These are phyloP conservation scores for Dromiciops gliroides DNA, from an alignment of 2,113 vertebrate genomes.

Conservation along the genomic window DNA sequence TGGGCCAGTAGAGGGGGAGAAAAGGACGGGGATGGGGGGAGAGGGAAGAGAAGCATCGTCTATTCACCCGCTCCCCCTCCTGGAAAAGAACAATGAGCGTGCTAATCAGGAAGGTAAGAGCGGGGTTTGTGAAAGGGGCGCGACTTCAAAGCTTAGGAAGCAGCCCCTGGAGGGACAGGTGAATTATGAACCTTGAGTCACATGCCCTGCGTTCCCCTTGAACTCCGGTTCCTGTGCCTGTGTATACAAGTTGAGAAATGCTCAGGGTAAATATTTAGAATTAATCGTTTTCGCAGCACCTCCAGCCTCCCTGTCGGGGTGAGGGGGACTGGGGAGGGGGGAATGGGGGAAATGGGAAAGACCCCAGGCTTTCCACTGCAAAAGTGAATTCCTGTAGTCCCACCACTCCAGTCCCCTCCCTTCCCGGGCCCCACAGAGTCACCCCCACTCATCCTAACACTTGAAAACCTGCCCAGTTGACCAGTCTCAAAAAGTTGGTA, in stretches of 20 bases:
- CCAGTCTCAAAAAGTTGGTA: neutral
- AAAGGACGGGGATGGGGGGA: neutral
- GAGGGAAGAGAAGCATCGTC: neutral
- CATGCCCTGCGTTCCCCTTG: conserved; percentile 73
- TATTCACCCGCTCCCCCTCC: conserved; percentile 19
- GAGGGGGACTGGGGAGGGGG: neutral
- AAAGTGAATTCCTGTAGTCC: neutral
- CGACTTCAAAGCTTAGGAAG: conserved; percentile 83
- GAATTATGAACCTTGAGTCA: conserved; percentile 84
- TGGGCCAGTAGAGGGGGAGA: neutral
- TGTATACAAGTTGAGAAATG: conserved; percentile 79
- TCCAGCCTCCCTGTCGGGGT: neutral
- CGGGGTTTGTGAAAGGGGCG: conserved; percentile 73
- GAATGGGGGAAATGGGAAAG: neutral
- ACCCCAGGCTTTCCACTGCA: neutral
- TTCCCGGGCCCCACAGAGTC: neutral
- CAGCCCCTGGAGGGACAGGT: conserved; percentile 82
- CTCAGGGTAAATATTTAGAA: conserved; percentile 76
- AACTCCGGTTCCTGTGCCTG: conserved; percentile 82
- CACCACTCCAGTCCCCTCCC: neutral
- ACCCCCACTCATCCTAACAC: accelerated
- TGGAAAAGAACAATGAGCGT: conserved; percentile 77
- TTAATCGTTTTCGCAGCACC: conserved; percentile 70
- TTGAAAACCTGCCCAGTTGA: neutral
- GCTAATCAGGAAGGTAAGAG: conserved; percentile 61